These are phyloP conservation scores for Brachionus manjavacas DNA, from an alignment of 1,140 invertebrate species.

Conservation along the genomic window DNA sequence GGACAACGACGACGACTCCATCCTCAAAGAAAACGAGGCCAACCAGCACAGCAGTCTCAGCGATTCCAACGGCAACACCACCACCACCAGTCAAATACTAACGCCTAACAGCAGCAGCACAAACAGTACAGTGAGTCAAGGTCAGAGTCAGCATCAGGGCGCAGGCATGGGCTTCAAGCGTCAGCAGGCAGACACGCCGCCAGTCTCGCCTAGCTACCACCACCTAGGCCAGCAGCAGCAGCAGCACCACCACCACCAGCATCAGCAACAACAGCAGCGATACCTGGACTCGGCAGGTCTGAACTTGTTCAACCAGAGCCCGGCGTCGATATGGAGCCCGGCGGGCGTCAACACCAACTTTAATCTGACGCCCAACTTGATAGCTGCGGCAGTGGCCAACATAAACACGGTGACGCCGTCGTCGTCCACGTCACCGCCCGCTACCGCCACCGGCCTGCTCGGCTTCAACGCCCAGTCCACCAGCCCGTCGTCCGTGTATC, in stretches of 20 bases:
- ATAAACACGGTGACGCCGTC: constrained; percentile 1
- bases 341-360: constrained; percentile 26
- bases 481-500: not conserved
- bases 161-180: not conserved
- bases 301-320: not conserved
- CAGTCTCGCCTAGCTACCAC: constrained; percentile 24
- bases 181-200: constrained; percentile 29
- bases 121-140: constrained; percentile 36
- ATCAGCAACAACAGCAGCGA: not conserved
- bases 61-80: not conserved
- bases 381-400: not conserved
- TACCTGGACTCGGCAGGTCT: not conserved
- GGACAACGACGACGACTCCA: constrained; percentile 22
- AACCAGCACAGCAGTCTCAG: constrained; percentile 43
- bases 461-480: not conserved
- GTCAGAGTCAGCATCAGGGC: constrained; percentile 25
- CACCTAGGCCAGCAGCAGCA: not conserved
- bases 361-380: constrained; percentile 6
- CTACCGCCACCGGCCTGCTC: not conserved
- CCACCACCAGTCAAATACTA: constrained; percentile 29
- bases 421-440: not conserved
- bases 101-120: constrained; percentile 28
- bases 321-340: constrained; percentile 7
- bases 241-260: not conserved
- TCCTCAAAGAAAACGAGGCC: constrained; percentile 37